Evolutionary conservation across 2,888 invertebrate genomes (phyloP).

Genomic region (Rhyacophila evoluta): DNA sequence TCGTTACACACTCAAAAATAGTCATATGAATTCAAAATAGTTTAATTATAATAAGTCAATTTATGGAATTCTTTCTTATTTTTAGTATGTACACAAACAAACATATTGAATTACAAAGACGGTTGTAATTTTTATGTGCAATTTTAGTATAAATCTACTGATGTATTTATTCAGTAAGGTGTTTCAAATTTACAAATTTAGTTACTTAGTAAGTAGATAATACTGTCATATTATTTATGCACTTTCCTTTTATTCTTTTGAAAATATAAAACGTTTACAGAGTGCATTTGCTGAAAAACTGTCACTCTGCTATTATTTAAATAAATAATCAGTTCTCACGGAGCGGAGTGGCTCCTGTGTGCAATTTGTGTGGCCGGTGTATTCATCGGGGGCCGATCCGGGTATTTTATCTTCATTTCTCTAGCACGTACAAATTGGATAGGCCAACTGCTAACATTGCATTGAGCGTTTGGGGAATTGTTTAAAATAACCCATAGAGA

Average conservation of each 20-base stretch:
- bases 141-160: too few relatives aligned
- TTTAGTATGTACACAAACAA: too few relatives aligned
- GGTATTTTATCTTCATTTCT: conserved; percentile 22
- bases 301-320: not conserved
- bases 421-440: conserved; percentile 2
- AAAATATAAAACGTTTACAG: not conserved
- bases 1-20: too few relatives aligned
- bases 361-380: conserved; percentile 8
- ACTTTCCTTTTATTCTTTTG: not conserved
- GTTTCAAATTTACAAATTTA: too few relatives aligned
- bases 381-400: not conserved
- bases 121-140: too few relatives aligned
- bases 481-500: not conserved
- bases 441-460: not conserved
- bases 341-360: not conserved
- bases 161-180: too few relatives aligned
- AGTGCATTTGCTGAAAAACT: not conserved
- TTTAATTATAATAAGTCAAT: too few relatives aligned
- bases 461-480: not conserved
- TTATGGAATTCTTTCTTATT: too few relatives aligned
- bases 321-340: conserved; percentile 1
- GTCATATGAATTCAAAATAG: too few relatives aligned
- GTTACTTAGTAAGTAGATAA: too few relatives aligned
- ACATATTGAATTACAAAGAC: too few relatives aligned
- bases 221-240: too few relatives aligned